Evolutionary conservation across 64 coral and sea anemone genomes (phyloP).

Genomic region (Montipora foliosa): DNA sequence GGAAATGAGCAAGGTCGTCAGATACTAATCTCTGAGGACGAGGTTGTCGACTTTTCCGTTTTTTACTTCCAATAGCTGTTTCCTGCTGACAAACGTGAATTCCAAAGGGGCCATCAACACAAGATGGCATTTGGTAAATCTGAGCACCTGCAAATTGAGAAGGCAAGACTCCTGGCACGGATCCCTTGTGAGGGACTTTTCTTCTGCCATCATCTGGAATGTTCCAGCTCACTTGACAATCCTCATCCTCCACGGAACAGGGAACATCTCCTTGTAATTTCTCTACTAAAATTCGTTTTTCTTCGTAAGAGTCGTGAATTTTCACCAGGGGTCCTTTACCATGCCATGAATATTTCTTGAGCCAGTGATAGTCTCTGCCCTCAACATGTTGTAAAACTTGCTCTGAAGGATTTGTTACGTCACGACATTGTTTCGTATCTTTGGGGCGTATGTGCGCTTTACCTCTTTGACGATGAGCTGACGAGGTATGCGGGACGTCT

Average conservation of each 20-base stretch:
- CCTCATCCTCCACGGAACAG: neutral
- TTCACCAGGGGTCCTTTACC: neutral
- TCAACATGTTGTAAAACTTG: neutral
- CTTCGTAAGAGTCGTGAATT: slow-evolving; percentile 22
- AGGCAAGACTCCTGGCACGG: neutral
- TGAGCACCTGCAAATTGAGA: neutral
- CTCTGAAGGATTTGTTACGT: neutral
- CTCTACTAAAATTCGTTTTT: slow-evolving; percentile 5
- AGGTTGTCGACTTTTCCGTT: slow-evolving; percentile 27
- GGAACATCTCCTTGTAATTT: slow-evolving; percentile 1
- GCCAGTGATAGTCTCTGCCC: neutral
- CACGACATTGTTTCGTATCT: neutral
- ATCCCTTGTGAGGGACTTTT: neutral
- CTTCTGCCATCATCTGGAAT: no score
- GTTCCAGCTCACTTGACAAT: neutral
- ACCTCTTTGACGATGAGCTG: neutral
- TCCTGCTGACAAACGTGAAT: neutral
- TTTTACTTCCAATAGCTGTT: slow-evolving; percentile 30
- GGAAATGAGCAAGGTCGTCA: neutral
- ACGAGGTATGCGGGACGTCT: neutral
- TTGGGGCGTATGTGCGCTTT: no score
- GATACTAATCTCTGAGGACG: slow-evolving; percentile 2
- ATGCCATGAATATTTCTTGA: neutral
- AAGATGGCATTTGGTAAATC: neutral
- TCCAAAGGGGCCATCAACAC: neutral